Conservation (phyloP, 1,140 invertebrate genomes). For the Melitaea cinxia region DNA sequence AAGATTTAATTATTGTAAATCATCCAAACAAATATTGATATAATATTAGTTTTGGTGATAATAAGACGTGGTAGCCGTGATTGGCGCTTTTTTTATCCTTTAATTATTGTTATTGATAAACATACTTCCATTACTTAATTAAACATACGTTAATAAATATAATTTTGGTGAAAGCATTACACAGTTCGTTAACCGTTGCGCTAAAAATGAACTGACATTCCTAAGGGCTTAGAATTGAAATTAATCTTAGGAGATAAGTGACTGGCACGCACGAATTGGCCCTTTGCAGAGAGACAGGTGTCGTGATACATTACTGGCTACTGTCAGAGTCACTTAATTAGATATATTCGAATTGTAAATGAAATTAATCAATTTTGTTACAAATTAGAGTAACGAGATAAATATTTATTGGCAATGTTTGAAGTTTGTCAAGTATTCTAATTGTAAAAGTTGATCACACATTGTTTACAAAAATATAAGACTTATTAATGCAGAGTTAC, state of each 20-base stretch:
- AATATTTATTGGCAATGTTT: too few relatives aligned
- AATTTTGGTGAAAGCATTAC: constrained; percentile 32
- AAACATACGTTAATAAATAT: constrained; percentile 10
- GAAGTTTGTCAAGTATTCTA: too few relatives aligned
- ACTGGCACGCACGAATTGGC: constrained; percentile 61
- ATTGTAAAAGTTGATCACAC: too few relatives aligned
- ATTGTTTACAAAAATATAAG: too few relatives aligned
- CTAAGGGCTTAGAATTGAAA: constrained; percentile 38
- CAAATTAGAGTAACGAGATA: background rate
- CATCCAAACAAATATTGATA: too few relatives aligned
- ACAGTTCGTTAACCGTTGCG: constrained; percentile 37
- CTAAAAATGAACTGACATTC: constrained; percentile 38
- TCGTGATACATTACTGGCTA: constrained; percentile 25
- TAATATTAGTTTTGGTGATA: too few relatives aligned
- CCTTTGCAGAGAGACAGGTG: constrained; percentile 36
- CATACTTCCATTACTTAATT: background rate
- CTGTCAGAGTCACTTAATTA: background rate
- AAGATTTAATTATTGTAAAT: too few relatives aligned
- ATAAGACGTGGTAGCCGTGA: background rate
- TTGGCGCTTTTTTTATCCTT: background rate
- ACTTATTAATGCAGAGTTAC: too few relatives aligned
- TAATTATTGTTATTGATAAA: background rate
- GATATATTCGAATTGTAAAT: background rate
- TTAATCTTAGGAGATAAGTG: constrained; percentile 40
- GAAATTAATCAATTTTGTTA: background rate